Evolutionary conservation across 2,888 invertebrate species (phyloP).

Genomic region (Lasioglossum vierecki): DNA sequence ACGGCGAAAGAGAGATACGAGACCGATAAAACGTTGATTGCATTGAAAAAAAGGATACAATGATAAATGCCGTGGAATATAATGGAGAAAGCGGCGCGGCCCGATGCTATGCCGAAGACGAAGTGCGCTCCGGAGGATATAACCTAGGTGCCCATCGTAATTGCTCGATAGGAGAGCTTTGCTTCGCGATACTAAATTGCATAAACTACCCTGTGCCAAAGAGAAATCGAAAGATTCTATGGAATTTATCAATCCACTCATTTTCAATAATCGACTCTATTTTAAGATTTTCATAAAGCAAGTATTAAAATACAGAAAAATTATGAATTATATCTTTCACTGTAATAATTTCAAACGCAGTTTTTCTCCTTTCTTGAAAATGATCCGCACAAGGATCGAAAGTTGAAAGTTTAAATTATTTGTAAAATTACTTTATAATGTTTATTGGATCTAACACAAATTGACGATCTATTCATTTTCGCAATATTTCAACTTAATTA

Average conservation of each 20-base stretch:
- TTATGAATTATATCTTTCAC: too few relatives aligned
- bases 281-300: too few relatives aligned
- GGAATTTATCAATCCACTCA: neutral
- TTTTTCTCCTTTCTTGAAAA: too few relatives aligned
- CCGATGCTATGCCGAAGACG: conserved; percentile 51
- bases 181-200: neutral
- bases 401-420: too few relatives aligned
- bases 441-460: too few relatives aligned
- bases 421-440: too few relatives aligned
- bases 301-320: too few relatives aligned
- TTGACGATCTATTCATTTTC: neutral
- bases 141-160: conserved; percentile 47
- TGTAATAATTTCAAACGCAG: too few relatives aligned
- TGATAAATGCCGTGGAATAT: conserved; percentile 65
- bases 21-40: conserved; percentile 76
- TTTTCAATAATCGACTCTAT: too few relatives aligned
- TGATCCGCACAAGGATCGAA: too few relatives aligned
- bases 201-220: neutral
- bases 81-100: conserved; percentile 60
- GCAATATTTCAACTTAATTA: too few relatives aligned
- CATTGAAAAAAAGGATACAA: conserved; percentile 69
- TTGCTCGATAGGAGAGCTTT: conserved; percentile 35
- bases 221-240: neutral
- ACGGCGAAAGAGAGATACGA: conserved; percentile 69
- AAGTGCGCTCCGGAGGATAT: conserved; percentile 55